Percentiles rank a stretch among this genome's conserved stretches.
Evolutionary conservation across 2,113 vertebrate species (phyloP).

Genomic region (Trinectes maculatus): DNA sequence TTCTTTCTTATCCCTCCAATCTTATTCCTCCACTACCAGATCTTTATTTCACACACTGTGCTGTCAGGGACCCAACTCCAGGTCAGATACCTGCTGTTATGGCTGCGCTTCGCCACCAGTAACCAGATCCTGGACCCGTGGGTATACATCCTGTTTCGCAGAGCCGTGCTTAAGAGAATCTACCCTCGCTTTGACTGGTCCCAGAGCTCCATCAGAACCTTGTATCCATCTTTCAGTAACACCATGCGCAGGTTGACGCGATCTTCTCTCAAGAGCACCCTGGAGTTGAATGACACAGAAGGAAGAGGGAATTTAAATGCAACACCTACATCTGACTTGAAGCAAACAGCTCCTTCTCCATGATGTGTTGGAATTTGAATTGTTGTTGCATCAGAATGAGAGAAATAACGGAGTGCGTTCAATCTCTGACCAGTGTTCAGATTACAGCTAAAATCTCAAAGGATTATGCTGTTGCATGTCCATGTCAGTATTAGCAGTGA

Average conservation of each 20-base stretch:
- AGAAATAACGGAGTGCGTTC: neutral
- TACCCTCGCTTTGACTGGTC: constrained; percentile 81
- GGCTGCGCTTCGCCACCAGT: constrained; percentile 92
- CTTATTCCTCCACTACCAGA: constrained; percentile 67
- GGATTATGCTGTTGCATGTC: neutral
- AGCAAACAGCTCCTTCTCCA: constrained; percentile 4
- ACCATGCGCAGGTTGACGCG: constrained; percentile 80
- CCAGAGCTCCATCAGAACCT: constrained; percentile 78
- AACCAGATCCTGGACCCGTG: constrained; percentile 98
- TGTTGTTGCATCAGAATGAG: neutral
- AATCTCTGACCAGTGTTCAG: neutral
- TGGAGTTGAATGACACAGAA: neutral
- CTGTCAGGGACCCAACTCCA: constrained; percentile 57
- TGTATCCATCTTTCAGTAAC: constrained; percentile 73
- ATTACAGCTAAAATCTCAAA: neutral
- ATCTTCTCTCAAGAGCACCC: constrained; percentile 50
- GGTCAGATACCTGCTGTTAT: constrained; percentile 83
- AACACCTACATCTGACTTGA: neutral
- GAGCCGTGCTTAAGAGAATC: constrained; percentile 86
- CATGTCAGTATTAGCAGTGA: constrained; percentile 2
- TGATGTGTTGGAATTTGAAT: constrained; percentile 12
- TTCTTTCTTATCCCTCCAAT: neutral
- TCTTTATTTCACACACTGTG: constrained; percentile 87
- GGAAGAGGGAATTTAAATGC: neutral
- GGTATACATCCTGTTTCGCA: constrained; percentile 95